Evolutionary conservation across 2,888 invertebrate genomes (phyloP).

Genomic region (Thereva unica): DNA sequence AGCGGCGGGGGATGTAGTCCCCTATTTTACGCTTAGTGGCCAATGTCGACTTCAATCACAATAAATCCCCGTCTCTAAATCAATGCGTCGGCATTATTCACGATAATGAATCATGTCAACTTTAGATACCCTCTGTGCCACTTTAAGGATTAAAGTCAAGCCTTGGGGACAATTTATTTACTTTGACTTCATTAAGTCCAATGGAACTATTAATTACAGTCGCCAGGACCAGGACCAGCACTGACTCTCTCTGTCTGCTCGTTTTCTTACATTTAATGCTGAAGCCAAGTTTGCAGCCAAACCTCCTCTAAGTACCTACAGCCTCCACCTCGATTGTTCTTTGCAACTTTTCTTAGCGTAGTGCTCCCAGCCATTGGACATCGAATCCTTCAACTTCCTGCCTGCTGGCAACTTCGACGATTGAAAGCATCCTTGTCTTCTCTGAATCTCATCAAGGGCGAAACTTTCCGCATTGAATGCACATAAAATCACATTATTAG

Average conservation of each 20-base stretch:
- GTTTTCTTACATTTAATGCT: conserved; percentile 2
- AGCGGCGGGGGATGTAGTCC: conserved; percentile 7
- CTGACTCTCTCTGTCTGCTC: conserved; percentile 19
- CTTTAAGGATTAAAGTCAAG: conserved; percentile 23
- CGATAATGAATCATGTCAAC: conserved; percentile 34
- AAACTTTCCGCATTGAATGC: conserved; percentile 14
- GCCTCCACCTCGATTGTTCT: conserved; percentile 14
- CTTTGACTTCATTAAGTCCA: conserved; percentile 34
- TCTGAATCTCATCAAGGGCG: neutral
- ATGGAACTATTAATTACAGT: conserved; percentile 29
- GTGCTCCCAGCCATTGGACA: conserved; percentile 3
- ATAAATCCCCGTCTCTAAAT: conserved; percentile 30
- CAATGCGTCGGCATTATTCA: conserved; percentile 30
- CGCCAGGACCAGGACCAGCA: neutral
- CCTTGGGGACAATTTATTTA: conserved; percentile 30
- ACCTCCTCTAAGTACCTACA: conserved; percentile 1
- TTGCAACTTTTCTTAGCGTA: neutral
- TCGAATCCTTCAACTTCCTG: too few relatives aligned
- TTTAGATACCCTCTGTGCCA: conserved; percentile 26
- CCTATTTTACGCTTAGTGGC: conserved; percentile 25
- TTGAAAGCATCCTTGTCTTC: conserved; percentile 7
- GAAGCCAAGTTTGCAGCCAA: conserved; percentile 15
- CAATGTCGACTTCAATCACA: conserved; percentile 22
- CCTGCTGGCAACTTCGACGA: conserved; percentile 6
- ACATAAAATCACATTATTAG: conserved; percentile 27